Conservation (phyloP, 1,140 invertebrate species). For the Hycleus cichorii region DNA sequence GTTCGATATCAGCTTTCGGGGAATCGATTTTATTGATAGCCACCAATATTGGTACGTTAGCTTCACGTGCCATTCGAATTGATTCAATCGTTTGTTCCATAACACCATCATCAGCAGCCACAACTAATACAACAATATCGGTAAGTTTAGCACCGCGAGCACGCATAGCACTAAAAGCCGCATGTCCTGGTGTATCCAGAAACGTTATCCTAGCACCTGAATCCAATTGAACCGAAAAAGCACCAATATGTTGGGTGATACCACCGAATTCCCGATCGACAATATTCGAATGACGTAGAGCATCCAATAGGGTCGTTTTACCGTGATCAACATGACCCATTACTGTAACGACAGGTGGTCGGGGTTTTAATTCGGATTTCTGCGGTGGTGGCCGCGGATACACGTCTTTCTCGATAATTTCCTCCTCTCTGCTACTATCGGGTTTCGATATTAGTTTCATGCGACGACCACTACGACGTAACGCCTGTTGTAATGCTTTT, state of each 20-base stretch:
- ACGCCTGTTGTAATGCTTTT: constrained; percentile 30
- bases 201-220: constrained; percentile 80
- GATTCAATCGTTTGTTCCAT: constrained; percentile 94
- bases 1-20: constrained; percentile 71
- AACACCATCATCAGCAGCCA: constrained; percentile 97
- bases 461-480: constrained; percentile 30
- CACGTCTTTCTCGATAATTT: constrained; percentile 30
- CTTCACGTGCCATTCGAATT: constrained; percentile 66
- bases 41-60: constrained; percentile 89
- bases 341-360: constrained; percentile 90
- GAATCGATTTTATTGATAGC: constrained; percentile 99
- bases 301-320: constrained; percentile 94
- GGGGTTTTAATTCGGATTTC: constrained; percentile 51
- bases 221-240: constrained; percentile 78
- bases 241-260: constrained; percentile 99
- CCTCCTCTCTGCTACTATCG: constrained; percentile 17
- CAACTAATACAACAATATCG: constrained; percentile 93
- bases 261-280: constrained; percentile 95
- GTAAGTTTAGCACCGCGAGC: constrained; percentile 85
- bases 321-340: constrained; percentile 99
- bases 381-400: constrained; percentile 49
- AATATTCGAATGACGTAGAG: constrained; percentile 76
- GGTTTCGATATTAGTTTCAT: constrained; percentile 35
- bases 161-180: constrained; percentile 89
- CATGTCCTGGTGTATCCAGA: constrained; percentile 99